These are phyloP conservation scores for Nomada lathburiana DNA, from an alignment of 2,888 invertebrate species.

Conservation along the genomic window DNA sequence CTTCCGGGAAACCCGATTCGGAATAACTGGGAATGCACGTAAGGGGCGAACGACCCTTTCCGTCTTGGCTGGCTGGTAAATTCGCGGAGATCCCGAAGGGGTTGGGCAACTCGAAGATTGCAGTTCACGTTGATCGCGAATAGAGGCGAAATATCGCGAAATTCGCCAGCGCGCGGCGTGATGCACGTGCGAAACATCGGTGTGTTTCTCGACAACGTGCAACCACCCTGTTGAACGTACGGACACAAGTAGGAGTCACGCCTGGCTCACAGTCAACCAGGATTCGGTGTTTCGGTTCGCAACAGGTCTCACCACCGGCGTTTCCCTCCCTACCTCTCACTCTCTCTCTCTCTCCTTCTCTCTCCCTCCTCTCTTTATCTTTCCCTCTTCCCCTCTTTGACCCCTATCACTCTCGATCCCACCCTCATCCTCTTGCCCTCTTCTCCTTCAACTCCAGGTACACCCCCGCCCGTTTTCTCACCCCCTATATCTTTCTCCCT, in stretches of 20 bases:
- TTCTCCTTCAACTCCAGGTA: slow-evolving; percentile 8
- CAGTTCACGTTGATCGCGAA: slow-evolving; percentile 12
- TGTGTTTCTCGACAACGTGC: slow-evolving; percentile 69
- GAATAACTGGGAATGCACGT: not conserved
- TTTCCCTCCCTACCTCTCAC: slow-evolving; percentile 48
- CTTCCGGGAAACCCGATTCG: not conserved
- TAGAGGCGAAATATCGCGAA: slow-evolving; percentile 24
- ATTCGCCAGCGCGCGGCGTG: slow-evolving; percentile 25
- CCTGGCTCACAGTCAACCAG: slow-evolving; percentile 79
- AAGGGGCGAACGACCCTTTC: not conserved
- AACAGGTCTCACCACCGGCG: slow-evolving; percentile 80
- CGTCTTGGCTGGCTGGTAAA: no score
- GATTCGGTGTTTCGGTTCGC: slow-evolving; percentile 82
- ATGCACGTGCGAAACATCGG: slow-evolving; percentile 62
- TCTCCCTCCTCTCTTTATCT: slow-evolving; percentile 37
- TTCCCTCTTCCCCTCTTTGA: slow-evolving; percentile 45
- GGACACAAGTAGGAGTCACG: slow-evolving; percentile 75
- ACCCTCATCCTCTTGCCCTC: slow-evolving; percentile 44
- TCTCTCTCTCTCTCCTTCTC: slow-evolving; percentile 31
- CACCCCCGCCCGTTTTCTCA: slow-evolving; percentile 16
- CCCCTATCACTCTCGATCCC: slow-evolving; percentile 36
- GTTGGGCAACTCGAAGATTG: not conserved
- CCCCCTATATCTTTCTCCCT: slow-evolving; percentile 33
- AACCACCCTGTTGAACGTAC: slow-evolving; percentile 75
- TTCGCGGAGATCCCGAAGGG: not conserved